Base-by-base conservation (phyloP, 2,797 vertebrate species). In the Hydrocynus forskahlii region DNA sequence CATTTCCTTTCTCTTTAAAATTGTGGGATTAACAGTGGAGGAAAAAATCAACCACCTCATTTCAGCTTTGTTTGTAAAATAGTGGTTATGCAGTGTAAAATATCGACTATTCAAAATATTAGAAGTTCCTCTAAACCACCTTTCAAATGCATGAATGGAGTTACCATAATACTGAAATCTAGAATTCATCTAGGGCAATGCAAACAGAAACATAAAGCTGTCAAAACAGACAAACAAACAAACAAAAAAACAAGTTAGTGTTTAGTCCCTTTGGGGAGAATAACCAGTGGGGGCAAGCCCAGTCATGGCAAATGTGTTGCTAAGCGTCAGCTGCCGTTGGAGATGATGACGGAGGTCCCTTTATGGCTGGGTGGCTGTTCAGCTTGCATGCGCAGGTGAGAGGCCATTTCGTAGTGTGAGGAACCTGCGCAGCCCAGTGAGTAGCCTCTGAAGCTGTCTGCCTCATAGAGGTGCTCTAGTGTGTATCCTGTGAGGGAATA, bases 311-410 rank as follows among this genome's bases (percentile, higher is more conserved):
- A 38, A 10, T 69, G 76, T 25, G 68, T 55, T n/a, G 73, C 89
- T 81, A 75, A 91, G 91, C 88, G 95, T 96, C 97, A 99, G 95
- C 97, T 99, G 89, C 97, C 96, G 64, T 98, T 99, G 85, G 96
- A 97, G 92, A 99, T 98, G 92, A 99, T 99, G 90, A 99, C 97
- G 2, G 97, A 97, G 79, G 97, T 97, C 90, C 96, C 96, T 92
- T 99, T 99, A 91, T 97, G 97, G 92, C 94, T 95, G 67, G 95
- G 93, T 69, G 94, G 90, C 82, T 96, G 94, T 84, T 99, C 97
- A 75, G 95, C 90, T 73, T 96, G 96, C 92, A 97, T 95, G 88
- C 94, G 95, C 86, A 98, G 94, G 90, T 98, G 97, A 86, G 96
- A 95, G 86, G 95, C 94, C 89, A 97, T 93, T 88, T 97, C 95